A percentile compares a stretch with the other conserved stretches of the same genome.
Conservation (phyloP, 2,797 vertebrate genomes). For the Sebastes matsubarae region DNA sequence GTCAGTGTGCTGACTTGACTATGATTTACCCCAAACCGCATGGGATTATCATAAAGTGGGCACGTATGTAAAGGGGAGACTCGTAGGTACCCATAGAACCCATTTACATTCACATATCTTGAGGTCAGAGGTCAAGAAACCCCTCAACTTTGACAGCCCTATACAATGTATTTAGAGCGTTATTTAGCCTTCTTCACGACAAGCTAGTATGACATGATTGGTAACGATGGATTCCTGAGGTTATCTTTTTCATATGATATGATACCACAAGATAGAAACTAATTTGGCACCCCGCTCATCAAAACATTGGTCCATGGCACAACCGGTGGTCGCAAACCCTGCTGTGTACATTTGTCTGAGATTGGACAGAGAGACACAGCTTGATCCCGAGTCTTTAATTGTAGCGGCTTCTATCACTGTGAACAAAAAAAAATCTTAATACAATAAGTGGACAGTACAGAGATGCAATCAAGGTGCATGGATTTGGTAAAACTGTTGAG, state of each 20-base stretch:
- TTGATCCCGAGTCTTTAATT: not conserved
- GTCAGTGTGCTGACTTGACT: too few relatives aligned
- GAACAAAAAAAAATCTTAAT: not conserved
- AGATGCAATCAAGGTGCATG: not conserved
- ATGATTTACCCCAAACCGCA: not conserved
- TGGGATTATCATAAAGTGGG: not conserved
- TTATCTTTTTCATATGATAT: too few relatives aligned
- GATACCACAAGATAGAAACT: not conserved
- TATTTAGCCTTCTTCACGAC: not conserved
- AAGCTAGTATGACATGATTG: not conserved
- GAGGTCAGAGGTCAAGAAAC: too few relatives aligned
- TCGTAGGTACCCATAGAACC: not conserved
- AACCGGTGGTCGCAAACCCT: not conserved
- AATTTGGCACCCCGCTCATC: not conserved
- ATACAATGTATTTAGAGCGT: accelerated
- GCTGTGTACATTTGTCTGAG: not conserved
- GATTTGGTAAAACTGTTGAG: not conserved
- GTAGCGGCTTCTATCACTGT: not conserved
- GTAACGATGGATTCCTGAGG: too few relatives aligned
- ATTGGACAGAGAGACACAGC: not conserved
- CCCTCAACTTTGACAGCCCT: too few relatives aligned
- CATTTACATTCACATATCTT: not conserved
- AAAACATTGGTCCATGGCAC: not conserved
- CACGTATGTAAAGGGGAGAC: not conserved
- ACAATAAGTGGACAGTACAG: not conserved